These are phyloP conservation scores for Glaucopsyche alexis DNA, from an alignment of 2,888 invertebrate species.

Conservation along the genomic window DNA sequence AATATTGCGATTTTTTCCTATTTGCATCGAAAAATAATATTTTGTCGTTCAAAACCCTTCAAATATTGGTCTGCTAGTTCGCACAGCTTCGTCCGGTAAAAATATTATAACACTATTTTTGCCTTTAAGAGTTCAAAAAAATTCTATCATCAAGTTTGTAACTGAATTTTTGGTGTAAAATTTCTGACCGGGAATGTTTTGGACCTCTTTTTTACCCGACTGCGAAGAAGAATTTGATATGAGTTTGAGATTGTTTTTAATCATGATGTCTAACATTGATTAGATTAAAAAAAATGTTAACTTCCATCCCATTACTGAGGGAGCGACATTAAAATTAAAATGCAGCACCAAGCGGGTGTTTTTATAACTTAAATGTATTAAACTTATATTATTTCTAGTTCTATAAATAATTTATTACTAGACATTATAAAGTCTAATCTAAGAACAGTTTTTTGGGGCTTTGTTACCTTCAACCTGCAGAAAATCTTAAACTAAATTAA, in stretches of 20 bases:
- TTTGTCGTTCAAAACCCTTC: neutral
- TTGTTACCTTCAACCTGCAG: too few relatives aligned
- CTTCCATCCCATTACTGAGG: too few relatives aligned
- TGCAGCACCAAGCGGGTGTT: too few relatives aligned
- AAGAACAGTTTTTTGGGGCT: too few relatives aligned
- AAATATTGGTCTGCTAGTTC: conserved; percentile 10
- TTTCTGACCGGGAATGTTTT: neutral
- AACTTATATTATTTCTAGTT: too few relatives aligned
- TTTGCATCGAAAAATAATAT: neutral
- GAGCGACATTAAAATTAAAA: too few relatives aligned
- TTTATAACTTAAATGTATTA: too few relatives aligned
- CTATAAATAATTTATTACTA: too few relatives aligned
- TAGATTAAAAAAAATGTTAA: too few relatives aligned
- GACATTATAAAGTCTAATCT: too few relatives aligned
- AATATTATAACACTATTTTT: neutral
- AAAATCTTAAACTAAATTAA: too few relatives aligned
- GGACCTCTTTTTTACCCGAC: neutral
- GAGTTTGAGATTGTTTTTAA: neutral
- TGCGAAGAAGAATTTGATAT: neutral
- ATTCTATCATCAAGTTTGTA: neutral
- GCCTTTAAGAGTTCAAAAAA: neutral
- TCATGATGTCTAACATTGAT: neutral
- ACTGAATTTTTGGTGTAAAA: neutral
- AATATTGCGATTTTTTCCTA: neutral
- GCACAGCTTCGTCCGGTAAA: neutral